Evolutionary conservation across 1,140 invertebrate species (phyloP), one percentile per base, ranked within the genome.

Genomic region (Drosophila sp.): DNA sequence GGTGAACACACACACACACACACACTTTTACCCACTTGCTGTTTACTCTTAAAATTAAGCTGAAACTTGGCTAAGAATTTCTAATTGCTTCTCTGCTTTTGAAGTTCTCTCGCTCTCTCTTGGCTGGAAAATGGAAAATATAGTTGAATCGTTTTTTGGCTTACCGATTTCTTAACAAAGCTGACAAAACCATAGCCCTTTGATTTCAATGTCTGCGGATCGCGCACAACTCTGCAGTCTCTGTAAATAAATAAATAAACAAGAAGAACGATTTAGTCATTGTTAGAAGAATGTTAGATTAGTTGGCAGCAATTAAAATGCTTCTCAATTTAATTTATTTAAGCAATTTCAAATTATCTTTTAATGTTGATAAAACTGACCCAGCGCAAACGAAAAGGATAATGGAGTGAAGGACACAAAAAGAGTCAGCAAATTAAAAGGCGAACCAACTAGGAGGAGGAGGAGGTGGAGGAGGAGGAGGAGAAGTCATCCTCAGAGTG

Each of bases 181-280:
- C 98, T 99, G n/a, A 99, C 98, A 93, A 99, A 99, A 47, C 98
- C 99, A 94, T 99, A 99, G 73, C 99, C 99, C 94, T 99, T 99
- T 63, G 98, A 99, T 94, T 99, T 99, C 82, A 98, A 94, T 30
- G 99, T 99, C 92, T 99, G 98, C 69, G 98, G 98, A 94, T 99
- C 99, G 90, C 98, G 95, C 56, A 99, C 99, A 85, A 99, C 98
- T 93, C 99, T 96, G 92, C 98, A 99, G 93, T 99, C 98, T 92
- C 98, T 99, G 95, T 61, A 96, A 90, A 29, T 57, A 76, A 74
- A 64, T 64, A 74, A 72, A 70, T 50, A 50, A 50, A 27, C 3
- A 27, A 25, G 41, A 2, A 47, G 60, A 55, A 25, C 33, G 23
- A 58, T 63, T 76, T 70, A 77, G 57, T 65, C 57, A 61, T n/a